phyloP scores from a whole-genome alignment of 2,888 invertebrate species.

The Vanessa cardui region DNA sequence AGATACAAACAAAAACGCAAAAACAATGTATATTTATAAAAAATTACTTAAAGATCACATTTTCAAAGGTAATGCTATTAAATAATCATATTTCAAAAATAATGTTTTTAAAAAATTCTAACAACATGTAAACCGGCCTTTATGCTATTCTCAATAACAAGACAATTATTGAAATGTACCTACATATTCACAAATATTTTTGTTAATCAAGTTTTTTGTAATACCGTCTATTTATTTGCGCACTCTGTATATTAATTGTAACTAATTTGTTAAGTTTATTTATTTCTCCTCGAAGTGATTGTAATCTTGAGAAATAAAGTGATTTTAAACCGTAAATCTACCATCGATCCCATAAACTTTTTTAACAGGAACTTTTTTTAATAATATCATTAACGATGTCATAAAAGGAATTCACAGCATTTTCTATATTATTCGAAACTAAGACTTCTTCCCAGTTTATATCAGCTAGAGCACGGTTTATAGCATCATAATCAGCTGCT shows the following conservation, averaged over 20 bases:
- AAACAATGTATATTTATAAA: not conserved
- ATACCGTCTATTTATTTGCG: not conserved
- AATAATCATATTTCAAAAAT: not conserved
- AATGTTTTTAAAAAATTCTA: not conserved
- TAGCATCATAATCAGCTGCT: no score
- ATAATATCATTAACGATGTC: no score
- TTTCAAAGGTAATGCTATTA: not conserved
- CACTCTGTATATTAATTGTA: constrained; percentile 3
- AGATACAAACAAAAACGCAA: not conserved
- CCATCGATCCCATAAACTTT: no score
- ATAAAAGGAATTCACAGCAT: no score
- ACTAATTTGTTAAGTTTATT: no score
- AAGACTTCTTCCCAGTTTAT: no score
- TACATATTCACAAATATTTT: not conserved
- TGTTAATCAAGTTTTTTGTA: not conserved
- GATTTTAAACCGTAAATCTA: no score
- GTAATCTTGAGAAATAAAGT: no score
- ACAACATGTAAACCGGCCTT: not conserved
- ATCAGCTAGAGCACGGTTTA: no score
- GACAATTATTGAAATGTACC: constrained; percentile 3
- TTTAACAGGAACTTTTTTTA: no score
- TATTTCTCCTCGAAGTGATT: no score
- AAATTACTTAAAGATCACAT: constrained; percentile 1
- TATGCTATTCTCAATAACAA: not conserved
- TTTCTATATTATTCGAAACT: no score